Conservation (phyloP, 2,113 vertebrate species). For the Tor tambroides region DNA sequence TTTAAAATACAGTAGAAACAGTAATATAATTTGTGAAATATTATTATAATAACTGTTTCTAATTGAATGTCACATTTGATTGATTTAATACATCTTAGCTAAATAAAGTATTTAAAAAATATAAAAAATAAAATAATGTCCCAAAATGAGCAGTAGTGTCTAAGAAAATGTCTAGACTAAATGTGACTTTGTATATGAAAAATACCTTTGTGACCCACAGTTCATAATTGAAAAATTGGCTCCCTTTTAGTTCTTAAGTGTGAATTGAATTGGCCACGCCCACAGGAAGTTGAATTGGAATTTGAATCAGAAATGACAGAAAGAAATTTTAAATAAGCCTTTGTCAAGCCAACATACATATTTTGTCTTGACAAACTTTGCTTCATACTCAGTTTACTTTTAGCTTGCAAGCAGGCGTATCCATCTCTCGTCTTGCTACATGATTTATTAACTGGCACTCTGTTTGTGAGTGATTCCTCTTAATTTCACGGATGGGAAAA, state of each 20-base stretch:
- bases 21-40: too few species aligned
- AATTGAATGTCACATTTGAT: neutral
- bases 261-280: neutral
- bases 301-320: neutral
- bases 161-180: neutral
- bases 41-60: neutral
- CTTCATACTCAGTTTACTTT: neutral
- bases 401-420: neutral
- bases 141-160: neutral
- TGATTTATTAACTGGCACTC: constrained; percentile 47
- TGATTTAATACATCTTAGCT: neutral
- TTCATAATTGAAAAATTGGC: neutral
- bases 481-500: constrained; percentile 70
- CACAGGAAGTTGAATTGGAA: neutral
- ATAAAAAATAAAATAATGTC: neutral
- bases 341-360: neutral
- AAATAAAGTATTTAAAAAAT: neutral
- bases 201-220: neutral
- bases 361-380: neutral
- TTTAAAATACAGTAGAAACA: too few species aligned
- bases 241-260: neutral
- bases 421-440: constrained; percentile 23
- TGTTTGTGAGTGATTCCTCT: constrained; percentile 67
- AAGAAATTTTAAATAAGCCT: neutral
- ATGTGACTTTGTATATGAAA: too few species aligned